Evolutionary conservation across 2,888 invertebrate genomes (phyloP), one percentile per base, ranked within the genome.

Genomic region (Sminthurides aquaticus): DNA sequence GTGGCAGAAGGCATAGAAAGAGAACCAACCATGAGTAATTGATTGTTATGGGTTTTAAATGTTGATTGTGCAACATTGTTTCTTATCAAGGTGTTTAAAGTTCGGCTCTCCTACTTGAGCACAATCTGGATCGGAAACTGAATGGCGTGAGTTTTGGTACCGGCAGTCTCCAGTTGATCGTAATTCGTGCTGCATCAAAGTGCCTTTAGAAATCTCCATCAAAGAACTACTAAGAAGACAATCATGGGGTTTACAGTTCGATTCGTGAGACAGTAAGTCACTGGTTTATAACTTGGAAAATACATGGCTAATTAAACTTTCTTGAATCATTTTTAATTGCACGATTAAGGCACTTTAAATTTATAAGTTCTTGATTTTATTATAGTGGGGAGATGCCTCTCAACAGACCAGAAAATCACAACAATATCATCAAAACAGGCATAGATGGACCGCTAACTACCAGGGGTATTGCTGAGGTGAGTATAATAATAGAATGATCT

Each of bases 351-450:
- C 34, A 48, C 1, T 2, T 22, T 54, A 15, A 8, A 57, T 57
- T 3, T 57, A 25, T 29, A 20, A 26, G 22, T 58, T 63, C 20
- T 63, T n/a, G 1, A 20, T 34, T 49, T 25, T 22, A 25, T 43
- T 61, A 20, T 24, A 67, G 67, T 67, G 67, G 67, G 25, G 65
- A 67, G 57, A 67, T 65, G 61, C 29, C 57, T n/a, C 52, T 67
- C 34, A 67, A 67, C 49, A 18, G 62, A 20, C 58, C 60, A 24
- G 67, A 67, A 55, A 66, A 63, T 59, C 58, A 60, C 29, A 49
- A 57, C 24, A 59, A 29, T 20, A 58, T 66, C n/a, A 66, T 66
- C 25, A 66, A 66, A 52, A 62, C 61, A 55, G 62, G 63, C 8
- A 22, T 63, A 18, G 48, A 66, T 49, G 66, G 63, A 8, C 60